phyloP scores from a whole-genome alignment of 2,888 invertebrate species.

The Eretmocerus hayati region DNA sequence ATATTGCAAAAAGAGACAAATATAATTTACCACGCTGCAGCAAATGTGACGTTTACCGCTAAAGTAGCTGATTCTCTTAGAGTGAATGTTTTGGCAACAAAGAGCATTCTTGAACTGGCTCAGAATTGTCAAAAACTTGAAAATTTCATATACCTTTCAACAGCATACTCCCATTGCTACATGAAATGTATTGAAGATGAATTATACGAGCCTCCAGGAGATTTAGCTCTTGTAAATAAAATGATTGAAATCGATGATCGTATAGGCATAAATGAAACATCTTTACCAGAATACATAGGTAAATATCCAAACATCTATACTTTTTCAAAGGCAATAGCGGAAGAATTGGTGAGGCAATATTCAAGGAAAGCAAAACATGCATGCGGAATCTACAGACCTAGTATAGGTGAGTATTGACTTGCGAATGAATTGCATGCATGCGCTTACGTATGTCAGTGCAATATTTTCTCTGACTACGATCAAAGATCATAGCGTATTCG shows the following conservation, averaged over 20 bases:
- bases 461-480: too few species aligned
- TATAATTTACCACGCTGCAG: constrained; percentile 32
- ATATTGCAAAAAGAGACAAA: constrained; percentile 26
- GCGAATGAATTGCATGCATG: too few species aligned
- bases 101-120: constrained; percentile 30
- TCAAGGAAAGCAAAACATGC: constrained; percentile 23
- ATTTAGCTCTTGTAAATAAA: constrained; percentile 27
- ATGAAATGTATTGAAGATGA: constrained; percentile 27
- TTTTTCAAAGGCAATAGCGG: constrained; percentile 32
- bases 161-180: constrained; percentile 32
- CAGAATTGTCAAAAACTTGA: constrained; percentile 26
- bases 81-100: constrained; percentile 30
- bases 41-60: constrained; percentile 25
- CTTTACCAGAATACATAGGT: constrained; percentile 20
- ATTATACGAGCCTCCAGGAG: constrained; percentile 30
- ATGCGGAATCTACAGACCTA: constrained; percentile 31
- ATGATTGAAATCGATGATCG: constrained; percentile 26
- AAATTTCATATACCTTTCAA: constrained; percentile 31
- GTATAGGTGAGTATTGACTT: constrained; percentile 28
- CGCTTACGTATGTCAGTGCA: too few species aligned
- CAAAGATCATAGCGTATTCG: too few species aligned
- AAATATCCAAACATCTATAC: constrained; percentile 29
- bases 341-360: constrained; percentile 29
- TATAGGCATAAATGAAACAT: constrained; percentile 25
- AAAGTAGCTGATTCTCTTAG: constrained; percentile 21